phyloP scores from a whole-genome alignment of 2,888 invertebrate genomes.

The Drosophila anomelani region DNA sequence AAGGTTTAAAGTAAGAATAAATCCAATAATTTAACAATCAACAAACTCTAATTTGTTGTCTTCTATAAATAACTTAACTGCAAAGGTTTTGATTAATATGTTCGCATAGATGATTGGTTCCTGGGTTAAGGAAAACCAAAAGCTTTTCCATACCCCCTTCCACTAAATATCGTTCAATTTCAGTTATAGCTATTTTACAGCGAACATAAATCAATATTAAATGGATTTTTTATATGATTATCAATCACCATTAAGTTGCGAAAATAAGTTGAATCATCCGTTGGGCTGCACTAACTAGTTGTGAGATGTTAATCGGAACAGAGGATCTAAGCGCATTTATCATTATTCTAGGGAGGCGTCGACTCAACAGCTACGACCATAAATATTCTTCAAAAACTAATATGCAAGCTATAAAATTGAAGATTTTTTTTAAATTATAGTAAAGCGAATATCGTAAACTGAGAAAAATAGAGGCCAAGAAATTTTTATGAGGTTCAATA shows the following conservation, averaged over 20 bases:
- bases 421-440: slow-evolving; percentile 54
- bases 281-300: slow-evolving; percentile 50
- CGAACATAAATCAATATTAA: slow-evolving; percentile 34
- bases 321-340: slow-evolving; percentile 68
- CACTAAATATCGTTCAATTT: slow-evolving; percentile 19
- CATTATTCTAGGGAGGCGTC: slow-evolving; percentile 67
- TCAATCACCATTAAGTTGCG: slow-evolving; percentile 63
- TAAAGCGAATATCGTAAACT: slow-evolving; percentile 39
- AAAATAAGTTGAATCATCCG: slow-evolving; percentile 50
- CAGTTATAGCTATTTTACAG: slow-evolving; percentile 16
- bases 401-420: slow-evolving; percentile 60
- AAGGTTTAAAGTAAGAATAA: neutral
- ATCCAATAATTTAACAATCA: neutral
- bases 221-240: slow-evolving; percentile 49
- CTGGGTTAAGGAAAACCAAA: neutral
- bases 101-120: slow-evolving; percentile 7
- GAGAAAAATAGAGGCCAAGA: neutral
- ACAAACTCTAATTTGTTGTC: neutral
- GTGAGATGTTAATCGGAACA: slow-evolving; percentile 54
- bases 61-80: slow-evolving; percentile 14
- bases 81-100: slow-evolving; percentile 11
- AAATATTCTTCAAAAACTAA: slow-evolving; percentile 63
- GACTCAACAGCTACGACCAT: slow-evolving; percentile 67
- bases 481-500: neutral
- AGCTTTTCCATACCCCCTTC: neutral